phyloP scores from a whole-genome alignment of 2,888 invertebrate genomes.

The Tromatobia lineatoria region DNA sequence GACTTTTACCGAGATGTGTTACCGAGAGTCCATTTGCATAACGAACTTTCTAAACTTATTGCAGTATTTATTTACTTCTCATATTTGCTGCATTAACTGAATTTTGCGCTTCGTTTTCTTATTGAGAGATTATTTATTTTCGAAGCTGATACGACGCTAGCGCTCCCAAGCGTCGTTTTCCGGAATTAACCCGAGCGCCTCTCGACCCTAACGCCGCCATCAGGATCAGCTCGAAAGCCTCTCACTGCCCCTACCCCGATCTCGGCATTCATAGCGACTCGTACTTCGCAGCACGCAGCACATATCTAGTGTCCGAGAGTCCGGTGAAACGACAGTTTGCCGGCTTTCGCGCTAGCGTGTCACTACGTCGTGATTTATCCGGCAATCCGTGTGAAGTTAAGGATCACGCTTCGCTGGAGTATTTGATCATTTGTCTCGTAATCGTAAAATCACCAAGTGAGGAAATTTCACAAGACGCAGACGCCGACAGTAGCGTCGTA shows the following conservation, averaged over 20 bases:
- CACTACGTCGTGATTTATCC: neutral
- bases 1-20: no score
- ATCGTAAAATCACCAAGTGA: neutral
- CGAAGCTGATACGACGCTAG: neutral
- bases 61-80: no score
- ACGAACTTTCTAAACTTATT: no score
- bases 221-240: conserved; percentile 27
- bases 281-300: neutral
- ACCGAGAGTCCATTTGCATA: no score
- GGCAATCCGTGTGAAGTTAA: conserved; percentile 4
- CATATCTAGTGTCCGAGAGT: conserved; percentile 12
- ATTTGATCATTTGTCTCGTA: neutral
- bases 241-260: neutral
- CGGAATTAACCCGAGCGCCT: conserved; percentile 1
- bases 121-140: neutral
- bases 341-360: conserved; percentile 22
- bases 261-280: neutral
- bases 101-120: neutral
- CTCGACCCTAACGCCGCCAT: conserved; percentile 28
- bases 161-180: conserved; percentile 8
- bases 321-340: conserved; percentile 13
- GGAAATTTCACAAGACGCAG: neutral
- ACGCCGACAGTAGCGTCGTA: conserved; percentile 13
- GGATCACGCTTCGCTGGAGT: neutral
- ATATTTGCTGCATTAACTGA: no score